These are phyloP conservation scores for Episyrphus balteatus DNA, from an alignment of 1,140 invertebrate species.

Conservation along the genomic window DNA sequence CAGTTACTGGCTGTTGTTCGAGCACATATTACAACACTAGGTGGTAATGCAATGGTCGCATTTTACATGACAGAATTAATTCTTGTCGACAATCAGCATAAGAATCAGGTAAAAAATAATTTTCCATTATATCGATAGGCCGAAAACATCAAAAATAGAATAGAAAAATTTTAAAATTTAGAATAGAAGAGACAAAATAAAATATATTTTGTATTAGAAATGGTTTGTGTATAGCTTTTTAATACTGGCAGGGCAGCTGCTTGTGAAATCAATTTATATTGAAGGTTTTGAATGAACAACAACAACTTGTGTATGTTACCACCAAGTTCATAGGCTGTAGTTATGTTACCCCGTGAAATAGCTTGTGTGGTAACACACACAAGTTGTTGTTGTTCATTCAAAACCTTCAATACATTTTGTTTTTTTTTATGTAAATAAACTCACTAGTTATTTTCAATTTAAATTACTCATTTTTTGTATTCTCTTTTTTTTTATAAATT, in stretches of 20 bases:
- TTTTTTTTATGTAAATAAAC: neutral
- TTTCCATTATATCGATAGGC: neutral
- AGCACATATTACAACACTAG: conserved; percentile 84
- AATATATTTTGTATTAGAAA: no score
- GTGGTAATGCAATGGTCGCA: conserved; percentile 88
- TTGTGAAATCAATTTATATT: no score
- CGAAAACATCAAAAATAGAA: neutral
- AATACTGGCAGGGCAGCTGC: no score
- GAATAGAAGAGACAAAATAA: no score
- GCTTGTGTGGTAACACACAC: no score
- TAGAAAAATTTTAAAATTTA: no score
- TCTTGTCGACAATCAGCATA: conserved; percentile 83
- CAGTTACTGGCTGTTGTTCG: conserved; percentile 73
- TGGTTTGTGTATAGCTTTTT: no score
- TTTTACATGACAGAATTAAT: conserved; percentile 88
- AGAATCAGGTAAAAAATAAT: conserved; percentile 71
- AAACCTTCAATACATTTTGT: neutral
- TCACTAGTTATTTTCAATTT: neutral
- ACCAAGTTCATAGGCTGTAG: no score
- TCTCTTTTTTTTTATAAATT: conserved; percentile 6
- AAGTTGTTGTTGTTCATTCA: no score
- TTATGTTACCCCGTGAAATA: no score
- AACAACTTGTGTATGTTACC: no score
- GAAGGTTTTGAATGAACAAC: no score
- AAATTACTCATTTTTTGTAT: conserved; percentile 1